Evolutionary conservation across 2,888 invertebrate species (phyloP).

Genomic region (Tetheella fluctuosa): DNA sequence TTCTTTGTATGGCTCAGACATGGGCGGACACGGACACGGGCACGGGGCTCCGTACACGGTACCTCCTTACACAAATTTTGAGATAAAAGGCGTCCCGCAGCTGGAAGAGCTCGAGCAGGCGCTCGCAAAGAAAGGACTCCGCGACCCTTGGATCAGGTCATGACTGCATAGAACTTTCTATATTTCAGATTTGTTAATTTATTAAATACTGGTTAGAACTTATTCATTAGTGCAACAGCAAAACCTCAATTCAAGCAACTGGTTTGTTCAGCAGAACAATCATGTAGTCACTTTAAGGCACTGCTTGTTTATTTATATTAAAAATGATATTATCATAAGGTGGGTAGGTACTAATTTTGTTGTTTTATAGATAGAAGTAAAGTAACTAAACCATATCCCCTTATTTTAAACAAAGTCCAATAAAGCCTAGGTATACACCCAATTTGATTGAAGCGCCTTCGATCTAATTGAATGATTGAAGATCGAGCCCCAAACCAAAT

Average conservation of each 20-base stretch:
- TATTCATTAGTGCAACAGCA: not conserved
- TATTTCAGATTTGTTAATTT: not conserved
- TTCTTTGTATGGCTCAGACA: conserved; percentile 32
- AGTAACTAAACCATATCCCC: no score
- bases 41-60: conserved; percentile 85
- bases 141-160: conserved; percentile 94
- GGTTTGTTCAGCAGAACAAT: no score
- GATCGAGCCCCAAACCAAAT: no score
- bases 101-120: conserved; percentile 86
- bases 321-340: no score
- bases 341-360: no score
- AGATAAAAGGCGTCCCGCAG: conserved; percentile 87
- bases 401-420: no score
- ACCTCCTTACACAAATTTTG: conserved; percentile 89
- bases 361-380: no score
- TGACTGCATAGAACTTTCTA: not conserved
- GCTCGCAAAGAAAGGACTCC: conserved; percentile 88
- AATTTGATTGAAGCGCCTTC: no score
- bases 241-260: not conserved
- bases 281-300: no score
- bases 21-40: conserved; percentile 68
- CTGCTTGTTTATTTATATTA: no score
- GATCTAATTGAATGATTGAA: no score
- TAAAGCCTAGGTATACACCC: no score
- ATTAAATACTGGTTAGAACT: not conserved